phyloP scores from a whole-genome alignment of 2,113 vertebrate species.

The Puffinus mauretanicus region DNA sequence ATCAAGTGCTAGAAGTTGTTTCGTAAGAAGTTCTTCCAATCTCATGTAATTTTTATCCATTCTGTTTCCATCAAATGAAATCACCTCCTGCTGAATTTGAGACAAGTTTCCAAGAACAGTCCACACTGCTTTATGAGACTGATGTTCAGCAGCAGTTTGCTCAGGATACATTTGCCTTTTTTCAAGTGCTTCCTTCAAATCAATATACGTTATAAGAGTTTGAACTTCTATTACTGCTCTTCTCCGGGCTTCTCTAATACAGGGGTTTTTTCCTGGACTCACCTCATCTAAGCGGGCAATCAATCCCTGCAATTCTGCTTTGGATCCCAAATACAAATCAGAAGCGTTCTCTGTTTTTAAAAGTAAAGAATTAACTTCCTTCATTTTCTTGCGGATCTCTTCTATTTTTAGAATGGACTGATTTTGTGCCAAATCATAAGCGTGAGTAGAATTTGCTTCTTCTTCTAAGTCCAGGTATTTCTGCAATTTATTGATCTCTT shows the following conservation, averaged over 20 bases:
- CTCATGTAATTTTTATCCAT: conserved; percentile 93
- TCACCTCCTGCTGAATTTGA: conserved; percentile 89
- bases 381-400: conserved; percentile 82
- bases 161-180: conserved; percentile 65
- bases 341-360: conserved; percentile 78
- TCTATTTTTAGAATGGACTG: conserved; percentile 94
- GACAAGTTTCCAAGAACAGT: conserved; percentile 84
- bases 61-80: conserved; percentile 91
- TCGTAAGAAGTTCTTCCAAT: conserved; percentile 95
- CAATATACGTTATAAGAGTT: conserved; percentile 87
- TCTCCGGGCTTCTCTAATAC: conserved; percentile 93
- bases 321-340: conserved; percentile 83
- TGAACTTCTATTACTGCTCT: conserved; percentile 93
- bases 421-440: conserved; percentile 91
- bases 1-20: conserved; percentile 91
- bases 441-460: conserved; percentile 83
- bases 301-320: conserved; percentile 88
- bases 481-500: conserved; percentile 92
- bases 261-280: conserved; percentile 90
- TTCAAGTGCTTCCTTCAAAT: conserved; percentile 87
- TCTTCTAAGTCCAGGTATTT: conserved; percentile 93
- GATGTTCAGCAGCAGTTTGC: conserved; percentile 76
- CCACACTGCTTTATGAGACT: conserved; percentile 86
- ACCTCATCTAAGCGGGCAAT: conserved; percentile 90
- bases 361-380: conserved; percentile 81